Base-by-base conservation (phyloP, 1,140 invertebrate genomes). In the Ladona fulva region DNA sequence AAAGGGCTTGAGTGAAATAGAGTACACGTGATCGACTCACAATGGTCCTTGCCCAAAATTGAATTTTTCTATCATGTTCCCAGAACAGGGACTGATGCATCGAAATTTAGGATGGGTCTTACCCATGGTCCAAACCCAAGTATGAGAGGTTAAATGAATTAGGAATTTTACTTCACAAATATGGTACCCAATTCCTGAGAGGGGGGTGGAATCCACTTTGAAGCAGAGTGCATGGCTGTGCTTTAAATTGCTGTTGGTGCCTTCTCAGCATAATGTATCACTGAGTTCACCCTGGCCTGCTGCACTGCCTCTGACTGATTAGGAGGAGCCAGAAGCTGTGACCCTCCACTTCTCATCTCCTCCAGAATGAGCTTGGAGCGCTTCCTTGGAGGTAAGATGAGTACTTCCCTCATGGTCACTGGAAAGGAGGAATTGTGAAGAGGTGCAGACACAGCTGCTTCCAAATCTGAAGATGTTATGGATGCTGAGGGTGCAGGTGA, bases 291-390 rank as follows among this genome's bases (percentile, higher is more conserved):
- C 22, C n/a, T 24, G 19, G 25, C n/a, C 76, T 37, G 24, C 19
- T 75, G 74, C 74, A 37, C 11, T 6, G 24, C 16, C n/a, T 14
- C 29, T 24, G 24, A 59, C 7, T 77, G 19, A 24, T 77, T 77
- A 11, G 77, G 22, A 59, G 22, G 8, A 22, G 29, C 76, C 19
- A 42, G 74, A 66, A 52, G 78, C 42, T 75, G 75, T 29, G 42
- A 19, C 16, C 19, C 66, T 42, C 37, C 42, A 66, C n/a, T 75
- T 19, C 52, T 73, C 37, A 86, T 84, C 37, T 85, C 80, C 79
- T 91, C 89, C 86, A 92, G 88, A 81, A 94, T 94, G 85, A 93
- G 90, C 82, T 75, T 75, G 19, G 74, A 75, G 5, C 93, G 87
- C 84, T 95, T 95, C 73, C 93, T 85, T 5, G 92, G 89, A 12